Conservation (phyloP, 2,113 vertebrate genomes). For the Calidris pugnax region DNA sequence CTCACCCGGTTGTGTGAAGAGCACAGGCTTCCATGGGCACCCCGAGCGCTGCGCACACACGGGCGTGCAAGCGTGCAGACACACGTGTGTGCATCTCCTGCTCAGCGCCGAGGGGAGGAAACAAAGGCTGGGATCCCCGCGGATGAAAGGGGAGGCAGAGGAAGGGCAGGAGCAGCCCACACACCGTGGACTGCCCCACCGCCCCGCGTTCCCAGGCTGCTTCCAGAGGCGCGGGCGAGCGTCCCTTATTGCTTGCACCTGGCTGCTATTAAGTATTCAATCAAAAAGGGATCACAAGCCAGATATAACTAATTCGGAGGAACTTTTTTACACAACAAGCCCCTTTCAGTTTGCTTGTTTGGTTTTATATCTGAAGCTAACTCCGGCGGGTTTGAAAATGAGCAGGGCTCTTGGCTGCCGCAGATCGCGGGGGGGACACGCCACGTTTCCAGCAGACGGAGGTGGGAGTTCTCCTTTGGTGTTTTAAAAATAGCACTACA, state of each 20-base stretch:
- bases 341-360: conserved; percentile 56
- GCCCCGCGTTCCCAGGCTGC: conserved; percentile 55
- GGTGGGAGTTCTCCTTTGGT: conserved; percentile 56
- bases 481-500: conserved; percentile 58
- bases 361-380: conserved; percentile 43
- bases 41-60: accelerated
- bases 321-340: conserved; percentile 55
- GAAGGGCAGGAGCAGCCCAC: conserved; percentile 51
- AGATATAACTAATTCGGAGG: conserved; percentile 70
- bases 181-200: conserved; percentile 48
- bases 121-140: neutral
- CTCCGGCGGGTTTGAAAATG: conserved; percentile 30
- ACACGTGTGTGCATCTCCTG: neutral
- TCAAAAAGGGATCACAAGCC: conserved; percentile 72
- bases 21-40: neutral
- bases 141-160: conserved; percentile 32
- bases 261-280: conserved; percentile 73
- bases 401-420: conserved; percentile 38
- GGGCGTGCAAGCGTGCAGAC: accelerated
- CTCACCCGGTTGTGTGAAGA: accelerated
- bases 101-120: neutral
- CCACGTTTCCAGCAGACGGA: conserved; percentile 35
- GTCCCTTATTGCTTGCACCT: conserved; percentile 63
- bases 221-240: neutral
- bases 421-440: neutral